Evolutionary conservation across 2,797 vertebrate species (phyloP).

Genomic region (Muraenolepis orangiensis): DNA sequence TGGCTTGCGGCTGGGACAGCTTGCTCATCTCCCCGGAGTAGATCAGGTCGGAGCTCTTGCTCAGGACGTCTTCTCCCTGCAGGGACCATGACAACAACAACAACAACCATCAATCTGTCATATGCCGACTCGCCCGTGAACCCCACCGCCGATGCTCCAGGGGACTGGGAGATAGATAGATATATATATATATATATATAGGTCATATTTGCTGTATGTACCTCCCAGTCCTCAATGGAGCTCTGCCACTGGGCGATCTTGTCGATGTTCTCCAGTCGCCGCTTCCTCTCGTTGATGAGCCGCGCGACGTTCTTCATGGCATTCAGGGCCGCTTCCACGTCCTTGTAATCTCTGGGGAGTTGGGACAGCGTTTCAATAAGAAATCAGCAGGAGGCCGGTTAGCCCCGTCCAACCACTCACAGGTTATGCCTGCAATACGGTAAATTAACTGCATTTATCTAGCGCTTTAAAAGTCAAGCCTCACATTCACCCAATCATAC

Average conservation of each 20-base stretch:
- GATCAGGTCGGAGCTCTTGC: constrained; percentile 92
- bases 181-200: too few species aligned
- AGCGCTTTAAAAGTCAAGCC: too few species aligned
- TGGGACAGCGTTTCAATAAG: background rate
- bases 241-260: constrained; percentile 98
- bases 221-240: constrained; percentile 96
- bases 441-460: too few species aligned
- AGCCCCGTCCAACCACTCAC: too few species aligned
- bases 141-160: too few species aligned
- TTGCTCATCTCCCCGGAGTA: constrained; percentile 91
- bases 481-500: too few species aligned
- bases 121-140: too few species aligned
- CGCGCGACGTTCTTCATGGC: constrained; percentile 96
- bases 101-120: too few species aligned
- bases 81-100: constrained; percentile 12
- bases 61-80: constrained; percentile 91
- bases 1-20: constrained; percentile 87
- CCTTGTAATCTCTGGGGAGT: constrained; percentile 85
- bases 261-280: constrained; percentile 93
- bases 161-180: too few species aligned
- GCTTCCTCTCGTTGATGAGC: constrained; percentile 92
- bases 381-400: too few species aligned
- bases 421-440: too few species aligned
- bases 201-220: too few species aligned
- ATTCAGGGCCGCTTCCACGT: constrained; percentile 89